Base-by-base conservation (phyloP, 2,888 invertebrate genomes). In the Megalurothrips usitatus region DNA sequence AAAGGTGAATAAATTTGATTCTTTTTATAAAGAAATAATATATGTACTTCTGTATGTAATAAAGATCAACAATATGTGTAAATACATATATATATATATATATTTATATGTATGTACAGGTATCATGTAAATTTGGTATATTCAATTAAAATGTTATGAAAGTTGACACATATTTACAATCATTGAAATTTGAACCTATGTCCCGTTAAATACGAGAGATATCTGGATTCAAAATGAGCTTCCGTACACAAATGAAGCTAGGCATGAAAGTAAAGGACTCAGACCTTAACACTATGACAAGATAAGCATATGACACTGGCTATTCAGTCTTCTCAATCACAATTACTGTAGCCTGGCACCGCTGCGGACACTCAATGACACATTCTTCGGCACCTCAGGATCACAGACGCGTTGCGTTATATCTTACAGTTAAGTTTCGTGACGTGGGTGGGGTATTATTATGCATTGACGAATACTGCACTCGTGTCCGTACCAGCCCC, bases 21-120 rank as follows among this genome's bases (percentile, higher is more conserved):
- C 68, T 75, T 75, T 75, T 26, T 75, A 26, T 11, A 26, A 75
- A 75, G 23, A 75, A 75, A 75, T 75, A 75, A 75, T 75, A 75
- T 75, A 75, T 75, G 68, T 75, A 75, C 68, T 75, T 75, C 68
- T 75, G 68, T 75, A 75, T 75, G 26, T 75, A 75, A 75, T 75
- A 75, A 75, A 75, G 68, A 75, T 75, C 26, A 26, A 75, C 68
- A 75, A 19, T 10, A 75, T 11, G 68, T 75, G 68, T 75, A 75
- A 26, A 75, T 75, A 75, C 68, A 75, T 26, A 75, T 26, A 75
- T 9, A 58, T n/a, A 52, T 68, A 75, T 75, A 23, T 75, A 75
- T 75, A 75, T 75, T 75, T 75, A 75, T 75, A 75, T 75, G 68
- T 75, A 75, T 75, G 68, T 75, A 75, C 68, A 75, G 68, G 23